Evolutionary conservation across 2,113 vertebrate species (phyloP).

Genomic region (Progne subis): DNA sequence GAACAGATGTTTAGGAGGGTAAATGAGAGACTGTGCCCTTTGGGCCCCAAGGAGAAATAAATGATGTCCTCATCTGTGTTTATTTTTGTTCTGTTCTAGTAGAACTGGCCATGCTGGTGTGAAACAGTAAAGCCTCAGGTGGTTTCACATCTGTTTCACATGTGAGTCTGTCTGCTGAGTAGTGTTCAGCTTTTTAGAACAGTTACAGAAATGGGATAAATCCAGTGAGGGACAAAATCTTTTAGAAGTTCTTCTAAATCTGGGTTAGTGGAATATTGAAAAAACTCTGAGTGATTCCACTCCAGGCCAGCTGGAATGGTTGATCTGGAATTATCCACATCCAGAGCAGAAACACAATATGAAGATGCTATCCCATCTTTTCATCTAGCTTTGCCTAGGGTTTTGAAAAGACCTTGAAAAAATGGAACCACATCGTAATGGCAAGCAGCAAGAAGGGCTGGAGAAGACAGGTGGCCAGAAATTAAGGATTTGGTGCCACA

Average conservation of each 20-base stretch:
- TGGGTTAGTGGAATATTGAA: neutral
- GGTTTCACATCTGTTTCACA: neutral
- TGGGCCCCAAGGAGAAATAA: neutral
- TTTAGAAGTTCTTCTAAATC: neutral
- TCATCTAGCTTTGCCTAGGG: neutral
- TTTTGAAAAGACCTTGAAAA: neutral
- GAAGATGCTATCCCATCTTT: neutral
- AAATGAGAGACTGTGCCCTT: neutral
- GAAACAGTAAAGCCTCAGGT: neutral
- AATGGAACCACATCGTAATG: accelerated
- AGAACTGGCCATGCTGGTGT: neutral
- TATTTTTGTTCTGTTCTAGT: neutral
- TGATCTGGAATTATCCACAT: neutral
- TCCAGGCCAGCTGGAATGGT: neutral
- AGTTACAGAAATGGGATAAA: neutral
- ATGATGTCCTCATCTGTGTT: neutral
- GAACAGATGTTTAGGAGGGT: neutral
- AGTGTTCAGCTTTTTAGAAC: neutral
- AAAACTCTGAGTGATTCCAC: neutral
- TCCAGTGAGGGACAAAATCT: neutral
- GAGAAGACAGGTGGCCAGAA: neutral
- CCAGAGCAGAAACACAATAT: neutral
- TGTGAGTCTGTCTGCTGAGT: neutral
- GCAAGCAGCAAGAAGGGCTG: neutral
- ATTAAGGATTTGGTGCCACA: neutral